A percentile compares a stretch with the other conserved stretches of the same genome.
These are phyloP conservation scores for Lasioglossum morio DNA, from an alignment of 2,888 invertebrate genomes.

Conservation along the genomic window DNA sequence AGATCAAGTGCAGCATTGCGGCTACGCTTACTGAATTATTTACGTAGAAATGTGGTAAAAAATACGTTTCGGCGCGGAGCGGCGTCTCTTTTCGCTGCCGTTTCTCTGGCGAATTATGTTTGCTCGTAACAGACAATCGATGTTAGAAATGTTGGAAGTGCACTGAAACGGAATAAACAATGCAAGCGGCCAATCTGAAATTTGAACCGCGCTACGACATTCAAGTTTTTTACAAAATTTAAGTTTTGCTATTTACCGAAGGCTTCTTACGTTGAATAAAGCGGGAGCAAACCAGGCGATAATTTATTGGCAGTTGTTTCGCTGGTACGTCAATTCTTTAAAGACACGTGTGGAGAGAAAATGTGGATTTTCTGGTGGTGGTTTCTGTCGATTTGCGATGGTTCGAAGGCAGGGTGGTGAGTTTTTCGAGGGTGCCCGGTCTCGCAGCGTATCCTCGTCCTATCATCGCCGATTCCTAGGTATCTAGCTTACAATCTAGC, in stretches of 20 bases:
- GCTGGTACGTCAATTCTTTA: neutral
- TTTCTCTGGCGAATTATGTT: slow-evolving; percentile 24
- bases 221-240: neutral
- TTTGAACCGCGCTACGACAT: neutral
- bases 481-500: slow-evolving; percentile 53
- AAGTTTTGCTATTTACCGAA: neutral
- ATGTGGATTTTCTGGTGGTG: neutral
- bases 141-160: neutral
- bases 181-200: neutral
- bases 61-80: slow-evolving; percentile 26
- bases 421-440: too few relatives aligned
- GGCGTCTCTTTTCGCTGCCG: neutral
- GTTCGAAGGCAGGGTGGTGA: neutral
- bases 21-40: slow-evolving; percentile 66
- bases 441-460: slow-evolving; percentile 9
- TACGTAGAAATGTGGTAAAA: slow-evolving; percentile 32
- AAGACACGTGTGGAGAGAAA: neutral
- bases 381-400: neutral
- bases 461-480: slow-evolving; percentile 39
- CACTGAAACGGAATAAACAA: neutral
- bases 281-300: neutral
- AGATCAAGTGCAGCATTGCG: slow-evolving; percentile 55
- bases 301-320: neutral
- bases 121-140: neutral
- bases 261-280: neutral